Evolutionary conservation across 2,113 vertebrate species (phyloP), one percentile per base, ranked within the genome.

Genomic region (Plestiodon gilberti): DNA sequence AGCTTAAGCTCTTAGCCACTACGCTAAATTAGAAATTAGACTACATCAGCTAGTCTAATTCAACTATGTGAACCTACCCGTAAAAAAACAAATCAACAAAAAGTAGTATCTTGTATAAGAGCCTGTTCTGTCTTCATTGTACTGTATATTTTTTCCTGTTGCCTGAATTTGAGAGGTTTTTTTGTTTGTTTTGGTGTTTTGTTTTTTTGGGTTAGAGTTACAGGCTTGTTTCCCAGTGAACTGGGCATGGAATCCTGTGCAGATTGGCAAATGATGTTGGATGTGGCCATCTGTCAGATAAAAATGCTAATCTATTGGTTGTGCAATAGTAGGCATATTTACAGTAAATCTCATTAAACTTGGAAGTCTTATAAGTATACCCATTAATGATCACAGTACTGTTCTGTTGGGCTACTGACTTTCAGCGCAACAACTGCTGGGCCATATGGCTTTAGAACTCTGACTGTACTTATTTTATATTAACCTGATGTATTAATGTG

Each of bases 151-250:
- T 67, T 28, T 87, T 87, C 64, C 77, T 90, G 33, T 48, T 91
- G 43, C 52, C 2, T 90, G 89, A 86, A 81, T 90, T 90, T n/a
- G n/a, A n/a, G n/a, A n/a, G n/a, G n/a, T n/a, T n/a, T n/a, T n/a
- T n/a, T n/a, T n/a, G n/a, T n/a, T n/a, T n/a, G n/a, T n/a, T n/a
- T n/a, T n/a, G n/a, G n/a, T n/a, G n/a, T n/a, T n/a, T 64, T 69
- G 91, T 69, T 57, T 33, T 57, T 90, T 30, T 90, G 93, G 88
- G 71, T 85, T 77, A 7, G 23, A 83, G 48, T 86, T 73, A 18
- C 33, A 59, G 33, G 25, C n/a, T 73, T 57, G 5, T 62, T 81
- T 76, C 79, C 57, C 25, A 76, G 79, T 22, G 23, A 61, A 84
- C 65, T 87, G 61, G 70, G 64, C 84, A 7, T 0, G 6, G 55